A percentile compares a stretch with the other conserved stretches of the same genome.
These are phyloP conservation scores for Pecten maximus DNA, from an alignment of 2,888 invertebrate genomes.

Conservation along the genomic window DNA sequence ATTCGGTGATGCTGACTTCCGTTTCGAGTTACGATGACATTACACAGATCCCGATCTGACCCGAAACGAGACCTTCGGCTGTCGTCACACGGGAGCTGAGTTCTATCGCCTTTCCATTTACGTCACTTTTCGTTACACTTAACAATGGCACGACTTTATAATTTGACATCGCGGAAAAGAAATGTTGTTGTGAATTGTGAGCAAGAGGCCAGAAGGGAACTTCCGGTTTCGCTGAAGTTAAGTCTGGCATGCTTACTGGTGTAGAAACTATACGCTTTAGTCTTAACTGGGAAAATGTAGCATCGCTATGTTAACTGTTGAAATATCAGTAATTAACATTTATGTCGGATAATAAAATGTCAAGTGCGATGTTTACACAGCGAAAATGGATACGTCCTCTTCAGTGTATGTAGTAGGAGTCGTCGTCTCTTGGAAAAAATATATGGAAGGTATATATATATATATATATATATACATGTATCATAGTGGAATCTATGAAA, in stretches of 20 bases:
- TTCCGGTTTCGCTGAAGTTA: background rate
- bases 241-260: background rate
- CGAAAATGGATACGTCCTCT: too few species aligned
- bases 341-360: too few species aligned
- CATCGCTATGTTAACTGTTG: too few species aligned
- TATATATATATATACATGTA: too few species aligned
- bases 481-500: too few species aligned
- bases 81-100: background rate
- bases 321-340: too few species aligned
- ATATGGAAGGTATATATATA: too few species aligned
- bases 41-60: background rate
- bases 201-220: background rate
- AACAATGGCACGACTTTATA: background rate
- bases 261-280: background rate
- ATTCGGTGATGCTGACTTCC: background rate
- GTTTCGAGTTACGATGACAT: constrained; percentile 10
- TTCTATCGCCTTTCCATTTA: background rate
- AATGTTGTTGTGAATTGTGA: background rate
- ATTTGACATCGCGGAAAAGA: background rate
- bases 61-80: background rate
- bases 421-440: too few species aligned
- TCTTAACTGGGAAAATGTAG: too few species aligned
- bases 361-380: too few species aligned
- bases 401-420: too few species aligned
- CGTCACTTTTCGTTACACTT: background rate